phyloP scores from a whole-genome alignment of 1,140 invertebrate species.

The Cotesia typhae region DNA sequence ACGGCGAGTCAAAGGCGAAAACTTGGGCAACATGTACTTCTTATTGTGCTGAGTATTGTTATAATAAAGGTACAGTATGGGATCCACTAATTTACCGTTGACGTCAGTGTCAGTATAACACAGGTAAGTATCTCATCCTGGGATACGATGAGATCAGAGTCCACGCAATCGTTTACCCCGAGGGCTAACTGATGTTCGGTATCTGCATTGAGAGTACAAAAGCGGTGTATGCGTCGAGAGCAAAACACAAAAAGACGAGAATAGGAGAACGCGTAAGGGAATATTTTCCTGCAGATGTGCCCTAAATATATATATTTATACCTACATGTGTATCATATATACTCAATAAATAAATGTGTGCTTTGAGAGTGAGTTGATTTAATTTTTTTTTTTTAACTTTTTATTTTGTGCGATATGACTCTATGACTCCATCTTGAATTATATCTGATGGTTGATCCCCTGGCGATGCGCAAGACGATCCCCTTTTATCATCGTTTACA shows the following conservation, averaged over 20 bases:
- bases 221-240: not conserved
- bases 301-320: too few relatives aligned
- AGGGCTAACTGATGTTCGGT: not conserved
- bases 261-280: not conserved
- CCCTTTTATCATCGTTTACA: conserved; percentile 25
- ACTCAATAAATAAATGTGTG: not conserved
- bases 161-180: not conserved
- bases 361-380: not conserved
- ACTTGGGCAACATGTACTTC: not conserved
- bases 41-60: conserved; percentile 6
- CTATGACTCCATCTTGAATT: conserved; percentile 64
- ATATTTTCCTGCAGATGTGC: conserved; percentile 7
- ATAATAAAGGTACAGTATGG: too few relatives aligned
- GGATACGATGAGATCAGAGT: not conserved
- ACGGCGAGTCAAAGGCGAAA: not conserved
- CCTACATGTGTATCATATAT: not conserved
- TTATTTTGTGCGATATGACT: conserved; percentile 49
- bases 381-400: conserved; percentile 19
- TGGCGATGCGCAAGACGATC: conserved; percentile 27
- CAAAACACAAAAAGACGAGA: conserved; percentile 1
- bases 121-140: not conserved
- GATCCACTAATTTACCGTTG: too few relatives aligned
- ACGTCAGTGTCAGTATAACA: not conserved
- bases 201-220: not conserved
- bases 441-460: conserved; percentile 49